These are phyloP conservation scores for Acleris laterana DNA, from an alignment of 2,888 invertebrate genomes.

Conservation along the genomic window DNA sequence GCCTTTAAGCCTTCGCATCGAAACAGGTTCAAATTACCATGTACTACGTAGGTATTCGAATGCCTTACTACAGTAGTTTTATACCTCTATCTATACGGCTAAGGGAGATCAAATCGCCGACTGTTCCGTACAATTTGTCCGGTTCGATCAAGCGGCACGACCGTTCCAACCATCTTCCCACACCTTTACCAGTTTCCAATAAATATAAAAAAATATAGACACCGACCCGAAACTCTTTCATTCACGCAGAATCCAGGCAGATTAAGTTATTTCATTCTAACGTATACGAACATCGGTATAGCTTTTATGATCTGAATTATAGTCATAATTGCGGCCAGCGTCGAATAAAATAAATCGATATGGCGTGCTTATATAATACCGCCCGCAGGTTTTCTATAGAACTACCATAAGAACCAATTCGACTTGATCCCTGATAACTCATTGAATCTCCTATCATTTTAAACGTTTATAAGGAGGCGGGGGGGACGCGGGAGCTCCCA, in stretches of 20 bases:
- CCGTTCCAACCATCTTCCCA: constrained; percentile 68
- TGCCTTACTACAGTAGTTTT: constrained; percentile 32
- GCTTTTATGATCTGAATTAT: constrained; percentile 78
- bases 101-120: constrained; percentile 37
- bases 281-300: constrained; percentile 73
- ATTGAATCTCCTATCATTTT: constrained; percentile 49
- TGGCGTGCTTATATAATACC: constrained; percentile 76
- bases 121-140: constrained; percentile 64
- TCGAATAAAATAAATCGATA: constrained; percentile 81
- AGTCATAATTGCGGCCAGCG: constrained; percentile 80
- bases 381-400: constrained; percentile 70
- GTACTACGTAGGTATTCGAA: constrained; percentile 48
- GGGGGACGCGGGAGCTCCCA: constrained; percentile 48
- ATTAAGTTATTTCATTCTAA: constrained; percentile 78
- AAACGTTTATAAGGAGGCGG: constrained; percentile 42
- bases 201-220: constrained; percentile 45
- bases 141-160: constrained; percentile 59
- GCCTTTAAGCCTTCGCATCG: constrained; percentile 45
- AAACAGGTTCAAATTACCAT: constrained; percentile 61
- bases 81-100: constrained; percentile 27
- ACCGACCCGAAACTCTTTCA: constrained; percentile 61
- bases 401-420: constrained; percentile 58
- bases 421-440: constrained; percentile 57
- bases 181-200: constrained; percentile 67
- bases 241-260: constrained; percentile 61